Base-by-base conservation (phyloP, 2,797 vertebrate genomes). In the Alfaro cultratus region DNA sequence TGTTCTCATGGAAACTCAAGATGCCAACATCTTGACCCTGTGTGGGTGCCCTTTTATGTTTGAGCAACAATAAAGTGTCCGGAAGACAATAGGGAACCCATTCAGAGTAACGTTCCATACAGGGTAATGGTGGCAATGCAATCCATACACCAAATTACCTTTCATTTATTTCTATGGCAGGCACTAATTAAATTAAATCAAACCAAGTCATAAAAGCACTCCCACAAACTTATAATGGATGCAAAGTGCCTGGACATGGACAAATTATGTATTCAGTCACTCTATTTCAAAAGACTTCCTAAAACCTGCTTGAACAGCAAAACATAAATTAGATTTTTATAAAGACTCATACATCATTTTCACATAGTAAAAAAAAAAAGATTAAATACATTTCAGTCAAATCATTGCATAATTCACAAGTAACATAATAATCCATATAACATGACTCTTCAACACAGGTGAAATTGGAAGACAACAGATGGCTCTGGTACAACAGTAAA, bases 401-500 rank as follows among this genome's bases (percentile, higher is more conserved):
- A 51, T 68, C 53, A 41, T 85, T 85, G 71, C 5, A 4, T 82
- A 85, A 91, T 51, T 60, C 23, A 10, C 47, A 81, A 71, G 74
- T 92, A 88, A 75, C 74, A 60, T 82, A 87, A 89, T 43, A 76
- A 74, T 29, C 70, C 13, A n/a, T 73, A 60, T 82, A 86, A 55
- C 70, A 31, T 78, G 62, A 74, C 57, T 82, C 67, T 26, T 81
- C 76, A 71, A 26, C 29, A 71, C 51, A 71, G 80, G 72, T 84
- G 76, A 81, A 84, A 60, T 74, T 23, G 39, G 60, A 70, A 74
- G 87, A 80, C 80, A 85, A 85, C 46, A 46, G 5, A 55, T 26
- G 46, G 80, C 73, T 82, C 81, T 57, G 79, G 79, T 76, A 72
- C 53, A 67, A 46, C 74, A 62, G 39, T 84, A 73, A 89, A 82